A percentile compares a stretch with the other conserved stretches of the same genome.
Evolutionary conservation across 2,113 vertebrate genomes (phyloP).

Genomic region (Poeciliopsis turrubarensis): DNA sequence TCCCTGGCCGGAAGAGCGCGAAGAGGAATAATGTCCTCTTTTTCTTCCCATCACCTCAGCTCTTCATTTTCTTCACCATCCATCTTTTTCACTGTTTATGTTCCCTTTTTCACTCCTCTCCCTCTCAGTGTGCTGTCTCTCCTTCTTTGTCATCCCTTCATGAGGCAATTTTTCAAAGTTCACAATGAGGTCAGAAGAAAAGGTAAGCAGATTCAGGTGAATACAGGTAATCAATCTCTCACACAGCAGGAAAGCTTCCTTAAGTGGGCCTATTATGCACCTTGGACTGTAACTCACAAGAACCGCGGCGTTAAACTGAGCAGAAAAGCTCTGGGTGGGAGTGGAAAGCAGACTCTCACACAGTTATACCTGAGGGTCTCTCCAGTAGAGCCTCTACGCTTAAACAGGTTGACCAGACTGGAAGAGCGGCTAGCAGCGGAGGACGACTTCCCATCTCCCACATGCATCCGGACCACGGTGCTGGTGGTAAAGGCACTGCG

Average conservation of each 20-base stretch:
- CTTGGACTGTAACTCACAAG: conserved; percentile 43
- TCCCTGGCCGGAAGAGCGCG: conserved; percentile 34
- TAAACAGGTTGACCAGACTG: conserved; percentile 97
- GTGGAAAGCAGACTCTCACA: conserved; percentile 29
- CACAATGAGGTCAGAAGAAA: conserved; percentile 64
- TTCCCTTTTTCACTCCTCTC: conserved; percentile 14
- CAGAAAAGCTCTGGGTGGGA: conserved; percentile 23
- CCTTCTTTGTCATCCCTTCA: conserved; percentile 39
- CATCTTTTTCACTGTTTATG: conserved; percentile 10
- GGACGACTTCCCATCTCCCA: conserved; percentile 94
- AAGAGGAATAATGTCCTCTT: conserved; percentile 29
- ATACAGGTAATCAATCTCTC: conserved; percentile 59
- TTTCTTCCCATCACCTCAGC: conserved; percentile 17
- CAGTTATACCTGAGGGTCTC: conserved; percentile 91
- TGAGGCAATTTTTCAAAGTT: conserved; percentile 66
- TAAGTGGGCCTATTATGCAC: conserved; percentile 42
- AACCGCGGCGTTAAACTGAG: conserved; percentile 55
- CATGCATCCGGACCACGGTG: conserved; percentile 97
- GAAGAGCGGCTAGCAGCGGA: conserved; percentile 94
- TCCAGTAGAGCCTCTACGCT: conserved; percentile 91
- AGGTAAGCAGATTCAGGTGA: conserved; percentile 46
- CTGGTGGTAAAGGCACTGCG: conserved; percentile 98
- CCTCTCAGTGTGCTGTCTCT: conserved; percentile 16
- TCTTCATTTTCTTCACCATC: conserved; percentile 20
- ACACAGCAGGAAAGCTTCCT: conserved; percentile 44